Conservation (phyloP, 2,113 vertebrate species). For the Pipa parva region DNA sequence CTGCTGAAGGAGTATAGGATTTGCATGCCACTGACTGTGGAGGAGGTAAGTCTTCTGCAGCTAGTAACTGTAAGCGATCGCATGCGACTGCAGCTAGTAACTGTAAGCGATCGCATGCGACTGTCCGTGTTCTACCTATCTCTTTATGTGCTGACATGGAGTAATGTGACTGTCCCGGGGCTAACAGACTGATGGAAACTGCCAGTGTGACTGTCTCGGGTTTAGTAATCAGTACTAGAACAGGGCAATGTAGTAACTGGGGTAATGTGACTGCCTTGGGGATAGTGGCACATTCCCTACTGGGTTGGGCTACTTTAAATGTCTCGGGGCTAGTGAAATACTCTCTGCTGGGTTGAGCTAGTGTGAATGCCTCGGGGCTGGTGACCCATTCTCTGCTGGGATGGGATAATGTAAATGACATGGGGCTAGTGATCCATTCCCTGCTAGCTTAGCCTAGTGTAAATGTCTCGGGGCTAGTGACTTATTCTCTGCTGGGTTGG, state of each 20-base stretch:
- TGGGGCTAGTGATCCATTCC: constrained; percentile 1
- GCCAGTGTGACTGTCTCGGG: neutral
- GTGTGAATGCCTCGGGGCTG: no score
- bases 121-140: neutral
- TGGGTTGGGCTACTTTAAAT: neutral
- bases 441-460: neutral
- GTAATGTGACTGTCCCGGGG: neutral
- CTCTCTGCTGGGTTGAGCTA: neutral
- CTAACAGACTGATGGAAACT: neutral
- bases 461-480: neutral
- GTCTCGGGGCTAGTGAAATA: neutral
- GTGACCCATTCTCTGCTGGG: neutral
- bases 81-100: neutral
- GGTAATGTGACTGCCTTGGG: neutral
- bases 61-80: neutral
- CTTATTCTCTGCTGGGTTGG: neutral
- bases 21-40: constrained; percentile 95
- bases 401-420: neutral
- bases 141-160: constrained; percentile 6
- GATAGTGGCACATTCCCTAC: constrained; percentile 1
- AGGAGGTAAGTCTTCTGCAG: constrained; percentile 77
- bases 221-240: neutral
- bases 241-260: neutral
- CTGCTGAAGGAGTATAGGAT: constrained; percentile 96
- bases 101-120: neutral